Conservation (phyloP, 2,888 invertebrate genomes). For the Limenitis arthemis region DNA sequence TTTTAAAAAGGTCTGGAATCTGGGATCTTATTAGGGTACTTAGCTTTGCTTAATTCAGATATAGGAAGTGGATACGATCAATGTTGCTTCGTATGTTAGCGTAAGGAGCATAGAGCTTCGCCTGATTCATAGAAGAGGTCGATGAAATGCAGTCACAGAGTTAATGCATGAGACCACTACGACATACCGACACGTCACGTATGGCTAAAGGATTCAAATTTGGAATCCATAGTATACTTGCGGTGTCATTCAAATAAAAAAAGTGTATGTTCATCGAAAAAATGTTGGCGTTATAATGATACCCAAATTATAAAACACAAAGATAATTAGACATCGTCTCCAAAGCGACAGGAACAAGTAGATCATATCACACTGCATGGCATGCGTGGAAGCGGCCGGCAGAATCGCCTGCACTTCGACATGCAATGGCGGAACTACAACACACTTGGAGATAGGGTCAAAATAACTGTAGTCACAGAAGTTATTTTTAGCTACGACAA, state of each 20-base stretch:
- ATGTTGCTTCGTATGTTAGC: conserved; percentile 55
- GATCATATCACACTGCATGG: conserved; percentile 45
- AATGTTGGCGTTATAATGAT: background rate
- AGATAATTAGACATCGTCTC: conserved; percentile 28
- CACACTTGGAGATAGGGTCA: conserved; percentile 14
- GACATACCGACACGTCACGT: conserved; percentile 20
- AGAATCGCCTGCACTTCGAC: conserved; percentile 20
- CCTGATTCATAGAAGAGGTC: conserved; percentile 47
- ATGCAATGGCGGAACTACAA: conserved; percentile 19
- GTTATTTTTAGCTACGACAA: conserved; percentile 1
- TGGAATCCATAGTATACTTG: conserved; percentile 1
- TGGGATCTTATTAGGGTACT: background rate
- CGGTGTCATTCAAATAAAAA: conserved; percentile 2
- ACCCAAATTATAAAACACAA: conserved; percentile 25
- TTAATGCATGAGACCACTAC: conserved; percentile 37
- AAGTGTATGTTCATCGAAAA: background rate
- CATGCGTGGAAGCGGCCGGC: conserved; percentile 31
- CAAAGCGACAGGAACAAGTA: conserved; percentile 43
- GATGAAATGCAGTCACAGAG: conserved; percentile 60
- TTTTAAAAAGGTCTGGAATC: conserved; percentile 6
- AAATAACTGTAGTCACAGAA: conserved; percentile 5
- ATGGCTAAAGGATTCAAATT: conserved; percentile 14
- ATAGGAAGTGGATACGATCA: conserved; percentile 27
- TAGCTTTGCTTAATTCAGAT: conserved; percentile 23
- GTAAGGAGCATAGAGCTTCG: conserved; percentile 45